These are phyloP conservation scores for Dusona sp. DNA, from an alignment of 2,888 invertebrate species.

Conservation along the genomic window DNA sequence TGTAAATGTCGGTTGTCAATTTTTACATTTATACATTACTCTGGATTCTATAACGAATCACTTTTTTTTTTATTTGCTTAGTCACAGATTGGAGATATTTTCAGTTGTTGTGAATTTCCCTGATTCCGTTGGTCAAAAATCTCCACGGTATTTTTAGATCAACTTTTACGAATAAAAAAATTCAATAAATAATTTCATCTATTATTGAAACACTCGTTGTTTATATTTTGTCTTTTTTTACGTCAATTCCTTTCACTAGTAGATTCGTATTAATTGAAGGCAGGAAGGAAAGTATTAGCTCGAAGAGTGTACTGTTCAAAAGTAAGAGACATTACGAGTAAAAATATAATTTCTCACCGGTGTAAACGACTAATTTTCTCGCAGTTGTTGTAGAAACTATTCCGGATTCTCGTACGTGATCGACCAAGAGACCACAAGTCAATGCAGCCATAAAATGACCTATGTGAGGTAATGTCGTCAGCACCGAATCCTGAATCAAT, in stretches of 20 bases:
- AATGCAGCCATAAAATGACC: constrained; percentile 87
- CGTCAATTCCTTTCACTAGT: too few species aligned
- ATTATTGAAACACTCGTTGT: too few species aligned
- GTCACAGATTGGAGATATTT: too few species aligned
- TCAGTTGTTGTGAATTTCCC: too few species aligned
- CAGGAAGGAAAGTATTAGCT: background rate
- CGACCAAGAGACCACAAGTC: constrained; percentile 86
- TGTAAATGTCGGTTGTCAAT: background rate
- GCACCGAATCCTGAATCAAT: constrained; percentile 85
- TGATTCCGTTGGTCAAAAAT: too few species aligned
- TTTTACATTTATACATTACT: background rate
- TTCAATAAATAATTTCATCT: too few species aligned
- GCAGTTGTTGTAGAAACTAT: constrained; percentile 87
- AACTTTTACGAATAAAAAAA: too few species aligned
- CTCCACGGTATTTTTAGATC: too few species aligned
- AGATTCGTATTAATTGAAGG: background rate
- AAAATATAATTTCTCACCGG: constrained; percentile 81
- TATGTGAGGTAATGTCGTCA: constrained; percentile 86
- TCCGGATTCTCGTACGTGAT: constrained; percentile 86
- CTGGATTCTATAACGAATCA: background rate
- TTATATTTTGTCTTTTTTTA: too few species aligned
- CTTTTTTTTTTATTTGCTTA: background rate
- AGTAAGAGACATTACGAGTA: background rate
- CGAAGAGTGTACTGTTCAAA: background rate
- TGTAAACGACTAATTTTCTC: constrained; percentile 86